phyloP scores from a whole-genome alignment of 2,797 vertebrate species.

The Clarias pachynema region DNA sequence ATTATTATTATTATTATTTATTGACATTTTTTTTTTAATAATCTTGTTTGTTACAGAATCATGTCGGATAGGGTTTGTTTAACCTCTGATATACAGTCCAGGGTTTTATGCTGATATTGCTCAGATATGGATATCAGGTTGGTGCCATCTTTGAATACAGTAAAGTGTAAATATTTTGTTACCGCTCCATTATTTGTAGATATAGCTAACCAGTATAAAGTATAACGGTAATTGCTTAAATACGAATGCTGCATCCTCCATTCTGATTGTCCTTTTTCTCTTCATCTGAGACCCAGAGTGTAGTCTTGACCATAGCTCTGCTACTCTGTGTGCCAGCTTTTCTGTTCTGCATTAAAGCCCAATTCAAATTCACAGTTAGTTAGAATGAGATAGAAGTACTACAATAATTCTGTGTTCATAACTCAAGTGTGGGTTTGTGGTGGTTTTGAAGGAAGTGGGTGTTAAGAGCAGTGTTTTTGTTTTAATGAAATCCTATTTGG shows the following conservation, averaged over 20 bases:
- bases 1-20: too few relatives aligned
- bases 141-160: background rate
- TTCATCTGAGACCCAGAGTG: background rate
- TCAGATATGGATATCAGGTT: background rate
- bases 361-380: background rate
- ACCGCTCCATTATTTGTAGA: too few relatives aligned
- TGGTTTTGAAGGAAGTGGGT: slow-evolving; percentile 44
- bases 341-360: background rate
- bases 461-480: slow-evolving; percentile 25
- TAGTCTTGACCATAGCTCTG: background rate
- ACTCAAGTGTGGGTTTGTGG: slow-evolving; percentile 65
- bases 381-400: background rate
- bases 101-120: background rate
- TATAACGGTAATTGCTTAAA: background rate
- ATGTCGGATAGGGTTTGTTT: background rate
- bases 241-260: too few relatives aligned
- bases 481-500: background rate
- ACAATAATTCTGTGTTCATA: slow-evolving; percentile 45
- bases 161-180: background rate
- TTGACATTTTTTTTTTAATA: background rate
- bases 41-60: background rate
- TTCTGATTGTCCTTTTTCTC: background rate
- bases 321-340: background rate
- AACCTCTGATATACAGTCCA: background rate
- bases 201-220: background rate